Conservation (phyloP, 2,113 vertebrate genomes). For the Motacilla alba region DNA sequence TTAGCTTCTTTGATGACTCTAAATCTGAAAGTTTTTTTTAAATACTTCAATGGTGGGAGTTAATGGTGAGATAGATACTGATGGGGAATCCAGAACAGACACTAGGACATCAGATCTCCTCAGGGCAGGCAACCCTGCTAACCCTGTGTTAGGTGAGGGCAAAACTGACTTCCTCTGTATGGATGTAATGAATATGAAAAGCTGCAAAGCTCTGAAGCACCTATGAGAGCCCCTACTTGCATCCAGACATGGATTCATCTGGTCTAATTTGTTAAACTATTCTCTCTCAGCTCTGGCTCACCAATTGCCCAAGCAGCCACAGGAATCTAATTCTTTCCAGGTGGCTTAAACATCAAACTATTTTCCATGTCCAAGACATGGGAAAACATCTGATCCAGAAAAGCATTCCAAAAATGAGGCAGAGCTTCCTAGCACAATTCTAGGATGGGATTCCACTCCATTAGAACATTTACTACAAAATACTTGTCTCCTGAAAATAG, state of each 20-base stretch:
- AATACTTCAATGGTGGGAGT: neutral
- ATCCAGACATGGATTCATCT: neutral
- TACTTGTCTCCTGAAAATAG: neutral
- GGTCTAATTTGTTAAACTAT: neutral
- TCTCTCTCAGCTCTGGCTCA: neutral
- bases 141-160: neutral
- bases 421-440: neutral
- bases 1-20: neutral
- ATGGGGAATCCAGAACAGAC: neutral
- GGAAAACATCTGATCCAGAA: neutral
- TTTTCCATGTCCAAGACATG: neutral
- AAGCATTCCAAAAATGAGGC: conserved; percentile 7
- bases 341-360: neutral
- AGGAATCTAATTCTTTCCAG: conserved; percentile 35
- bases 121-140: neutral
- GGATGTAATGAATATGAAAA: neutral
- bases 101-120: accelerated
- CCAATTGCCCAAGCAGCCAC: neutral
- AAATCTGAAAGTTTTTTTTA: neutral
- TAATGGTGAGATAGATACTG: neutral
- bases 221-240: neutral
- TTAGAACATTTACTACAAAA: neutral
- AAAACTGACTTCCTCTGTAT: neutral
- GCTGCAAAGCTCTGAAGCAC: neutral
- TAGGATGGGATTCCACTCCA: neutral